Evolutionary conservation across 2,797 vertebrate genomes (phyloP), one percentile per base, ranked within the genome.

Genomic region (Urophycis tenuis): DNA sequence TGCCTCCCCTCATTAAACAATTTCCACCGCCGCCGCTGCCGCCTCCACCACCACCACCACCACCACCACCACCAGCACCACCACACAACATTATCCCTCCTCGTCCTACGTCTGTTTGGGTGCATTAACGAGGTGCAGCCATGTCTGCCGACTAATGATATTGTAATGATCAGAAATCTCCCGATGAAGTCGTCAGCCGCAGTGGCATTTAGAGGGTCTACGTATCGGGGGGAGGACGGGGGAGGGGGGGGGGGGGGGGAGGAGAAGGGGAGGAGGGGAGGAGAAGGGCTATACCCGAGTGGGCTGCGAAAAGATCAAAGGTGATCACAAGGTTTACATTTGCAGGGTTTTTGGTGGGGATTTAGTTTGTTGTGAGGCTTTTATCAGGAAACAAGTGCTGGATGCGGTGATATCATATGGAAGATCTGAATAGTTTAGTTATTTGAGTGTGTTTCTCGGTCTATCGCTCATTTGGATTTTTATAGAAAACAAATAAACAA

Each of bases 81-180:
- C 85, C 94, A 92, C 93, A 95, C 95, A 93, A 95, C 95, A 96
- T 96, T 96, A 96, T 95, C 60, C 12, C 60, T 29, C 60, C 25
- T 29, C 60, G 3, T 94, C 93, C 93, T 94, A 89, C 93, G 93
- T 96, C 95, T 95, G 96, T 96, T 95, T 95, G 94, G 93, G 90
- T 86, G 91, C 95, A 95, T 95, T 96, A 97, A 96, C 95, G 95
- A 96, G 93, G 90, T 92, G 92, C 93, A 95, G 91, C 93, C 93
- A 94, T 94, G 94, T 94, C 94, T 92, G 92, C 85, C 93, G 94
- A 95, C 95, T 96, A 97, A 97, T 96, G 95, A 94, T 93, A 94
- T 92, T 91, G 93, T 93, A 95, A 95, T 95, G 94, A 95, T 95
- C 94, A 94, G 78, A 80, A 86, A 80, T 4, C 83, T 87, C 80